phyloP scores from a whole-genome alignment of 2,797 vertebrate genomes.

The Coluber constrictor region DNA sequence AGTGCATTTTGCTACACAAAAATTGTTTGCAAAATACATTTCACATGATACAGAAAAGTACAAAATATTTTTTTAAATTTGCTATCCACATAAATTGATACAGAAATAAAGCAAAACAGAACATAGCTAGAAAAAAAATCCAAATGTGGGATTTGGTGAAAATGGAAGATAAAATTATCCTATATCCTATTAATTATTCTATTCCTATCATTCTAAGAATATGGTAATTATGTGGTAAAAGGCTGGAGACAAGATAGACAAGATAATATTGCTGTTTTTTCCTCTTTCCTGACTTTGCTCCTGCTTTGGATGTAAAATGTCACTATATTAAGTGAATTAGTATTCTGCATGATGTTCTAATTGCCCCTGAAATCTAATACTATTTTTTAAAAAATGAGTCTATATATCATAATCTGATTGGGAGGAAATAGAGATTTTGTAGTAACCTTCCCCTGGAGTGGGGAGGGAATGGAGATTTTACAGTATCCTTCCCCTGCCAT shows the following conservation, averaged over 20 bases:
- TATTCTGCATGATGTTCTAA: neutral
- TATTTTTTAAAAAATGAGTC: too few relatives aligned
- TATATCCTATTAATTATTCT: neutral
- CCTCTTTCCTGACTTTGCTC: neutral
- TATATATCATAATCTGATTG: too few relatives aligned
- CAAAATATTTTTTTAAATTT: neutral
- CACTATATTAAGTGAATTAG: neutral
- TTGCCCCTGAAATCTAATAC: neutral
- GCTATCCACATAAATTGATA: neutral
- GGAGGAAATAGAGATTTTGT: too few relatives aligned
- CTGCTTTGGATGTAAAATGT: neutral
- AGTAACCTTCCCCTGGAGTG: too few relatives aligned
- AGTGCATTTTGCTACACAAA: neutral
- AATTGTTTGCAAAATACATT: neutral
- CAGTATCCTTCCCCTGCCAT: too few relatives aligned
- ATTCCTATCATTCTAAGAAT: neutral
- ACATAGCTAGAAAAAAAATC: neutral
- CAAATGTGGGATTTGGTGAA: neutral
- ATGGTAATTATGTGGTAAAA: neutral
- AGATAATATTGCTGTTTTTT: neutral
- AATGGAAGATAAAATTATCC: neutral
- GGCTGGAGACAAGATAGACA: neutral
- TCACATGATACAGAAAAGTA: neutral
- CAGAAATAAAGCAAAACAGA: neutral
- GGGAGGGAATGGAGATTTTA: too few relatives aligned